Base-by-base conservation (phyloP, 2,797 vertebrate genomes). In the Karalla daura region DNA sequence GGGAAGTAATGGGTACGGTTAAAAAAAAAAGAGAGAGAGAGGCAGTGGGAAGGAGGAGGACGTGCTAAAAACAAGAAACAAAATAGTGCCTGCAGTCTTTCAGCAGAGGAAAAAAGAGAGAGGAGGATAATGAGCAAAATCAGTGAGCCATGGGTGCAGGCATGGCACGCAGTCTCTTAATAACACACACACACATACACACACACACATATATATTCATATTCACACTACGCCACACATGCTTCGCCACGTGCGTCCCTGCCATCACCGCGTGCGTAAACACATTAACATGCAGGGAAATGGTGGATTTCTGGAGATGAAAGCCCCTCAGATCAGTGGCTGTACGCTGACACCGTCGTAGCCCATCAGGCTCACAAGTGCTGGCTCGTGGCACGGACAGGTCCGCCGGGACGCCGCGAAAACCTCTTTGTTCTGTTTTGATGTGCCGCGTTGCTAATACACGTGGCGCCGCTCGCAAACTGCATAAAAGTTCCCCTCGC, bases 401-500 rank as follows among this genome's bases (percentile, higher is more conserved):
- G 78, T 88, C 87, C 85, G 7, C 61, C 14, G 77, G 86, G 86
- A 84, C 13, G 54, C 71, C 58, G 56, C 33, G 67, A 81, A 81
- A n/a, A 74, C 68, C 76, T 82, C 83, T 90, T 86, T 89, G 86
- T 88, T 88, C 82, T 65, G 76, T 60, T 87, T 72, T 86, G 76
- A 88, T 83, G 61, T 81, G 75, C 68, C 27, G 50, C 18, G 47
- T 64, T 77, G 82, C 61, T 53, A 32, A 77, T 69, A 53, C 60
- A 59, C 70, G 50, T 63, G 80, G 76, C 71, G 37, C 52, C 58
- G 27, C 59, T 39, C 56, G 74, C 40, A 44, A 77, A 66, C 47
- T 36, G 69, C 25, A 62, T 73, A 47, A 80, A 81, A 77, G 80
- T 85, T 82, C 49, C 60, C 56, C 15, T 15, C 40, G n/a, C n/a